Percentiles rank a stretch among this genome's conserved stretches.
phyloP scores from a whole-genome alignment of 1,140 invertebrate species.

The Bombus sibiricus region DNA sequence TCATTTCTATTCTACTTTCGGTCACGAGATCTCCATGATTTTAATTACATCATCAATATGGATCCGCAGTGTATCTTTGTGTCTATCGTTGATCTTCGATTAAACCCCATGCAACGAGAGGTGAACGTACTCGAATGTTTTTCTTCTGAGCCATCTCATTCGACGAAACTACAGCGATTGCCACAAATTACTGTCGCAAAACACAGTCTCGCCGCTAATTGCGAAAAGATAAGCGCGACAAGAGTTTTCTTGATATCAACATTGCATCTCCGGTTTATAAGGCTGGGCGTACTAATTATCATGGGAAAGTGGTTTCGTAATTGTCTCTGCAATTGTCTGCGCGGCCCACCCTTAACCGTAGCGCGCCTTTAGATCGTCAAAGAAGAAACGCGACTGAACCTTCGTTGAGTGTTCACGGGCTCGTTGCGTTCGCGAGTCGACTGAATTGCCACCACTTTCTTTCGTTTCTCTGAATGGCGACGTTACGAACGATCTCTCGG shows the following conservation, averaged over 20 bases:
- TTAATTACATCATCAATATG: too few species aligned
- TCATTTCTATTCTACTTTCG: too few species aligned
- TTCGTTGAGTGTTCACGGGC: too few species aligned
- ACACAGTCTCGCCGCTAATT: not conserved
- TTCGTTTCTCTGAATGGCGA: not conserved
- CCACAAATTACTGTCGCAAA: not conserved
- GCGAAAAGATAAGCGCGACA: not conserved
- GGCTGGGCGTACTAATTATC: not conserved
- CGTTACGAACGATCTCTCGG: not conserved
- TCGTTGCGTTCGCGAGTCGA: slow-evolving; percentile 10
- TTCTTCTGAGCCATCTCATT: too few species aligned
- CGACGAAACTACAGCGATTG: not conserved
- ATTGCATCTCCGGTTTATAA: not conserved
- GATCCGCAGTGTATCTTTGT: too few species aligned
- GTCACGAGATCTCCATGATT: too few species aligned
- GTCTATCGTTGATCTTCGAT: too few species aligned
- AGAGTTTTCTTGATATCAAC: not conserved
- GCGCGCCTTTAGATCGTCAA: not conserved
- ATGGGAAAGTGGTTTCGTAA: slow-evolving; percentile 13
- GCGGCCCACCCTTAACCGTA: not conserved
- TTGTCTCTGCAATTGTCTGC: not conserved
- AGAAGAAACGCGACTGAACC: slow-evolving; percentile 14
- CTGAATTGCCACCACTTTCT: slow-evolving; percentile 15
- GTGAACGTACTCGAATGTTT: too few species aligned
- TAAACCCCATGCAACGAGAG: too few species aligned